Evolutionary conservation across 2,797 vertebrate genomes (phyloP).

Genomic region (Coreius guichenoti): DNA sequence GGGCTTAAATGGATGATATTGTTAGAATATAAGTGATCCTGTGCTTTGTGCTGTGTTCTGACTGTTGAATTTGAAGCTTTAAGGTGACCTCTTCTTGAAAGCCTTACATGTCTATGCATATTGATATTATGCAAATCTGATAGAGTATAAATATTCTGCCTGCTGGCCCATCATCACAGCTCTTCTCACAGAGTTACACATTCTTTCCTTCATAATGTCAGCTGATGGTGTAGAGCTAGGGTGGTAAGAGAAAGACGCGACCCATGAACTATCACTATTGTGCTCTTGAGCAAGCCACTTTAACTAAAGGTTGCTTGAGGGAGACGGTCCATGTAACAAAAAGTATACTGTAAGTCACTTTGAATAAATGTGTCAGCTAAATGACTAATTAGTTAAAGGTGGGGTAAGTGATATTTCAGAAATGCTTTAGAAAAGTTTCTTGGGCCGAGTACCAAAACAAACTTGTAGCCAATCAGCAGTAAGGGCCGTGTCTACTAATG

Average conservation of each 20-base stretch:
- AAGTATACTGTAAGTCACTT: background rate
- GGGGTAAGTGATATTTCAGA: no score
- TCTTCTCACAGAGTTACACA: background rate
- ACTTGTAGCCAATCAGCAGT: no score
- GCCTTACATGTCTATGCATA: background rate
- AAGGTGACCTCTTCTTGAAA: conserved; percentile 32
- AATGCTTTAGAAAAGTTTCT: no score
- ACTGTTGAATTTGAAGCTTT: conserved; percentile 25
- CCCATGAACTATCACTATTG: conserved; percentile 8
- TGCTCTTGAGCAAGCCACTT: background rate
- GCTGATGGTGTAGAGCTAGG: background rate
- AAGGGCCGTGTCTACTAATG: no score
- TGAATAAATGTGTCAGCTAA: conserved; percentile 18
- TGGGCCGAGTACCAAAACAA: no score
- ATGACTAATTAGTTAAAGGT: conserved; percentile 20
- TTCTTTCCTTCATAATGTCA: conserved; percentile 11
- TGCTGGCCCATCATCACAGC: conserved; percentile 18
- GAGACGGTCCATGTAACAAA: conserved; percentile 1
- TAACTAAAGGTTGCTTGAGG: background rate
- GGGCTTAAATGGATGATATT: background rate
- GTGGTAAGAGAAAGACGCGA: background rate
- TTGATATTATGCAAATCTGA: conserved; percentile 25
- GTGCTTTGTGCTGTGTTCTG: background rate
- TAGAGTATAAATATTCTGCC: conserved; percentile 4
- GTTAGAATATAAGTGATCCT: background rate